Conservation (phyloP, 2,888 invertebrate species). For the Caenorhabditis angaria region DNA sequence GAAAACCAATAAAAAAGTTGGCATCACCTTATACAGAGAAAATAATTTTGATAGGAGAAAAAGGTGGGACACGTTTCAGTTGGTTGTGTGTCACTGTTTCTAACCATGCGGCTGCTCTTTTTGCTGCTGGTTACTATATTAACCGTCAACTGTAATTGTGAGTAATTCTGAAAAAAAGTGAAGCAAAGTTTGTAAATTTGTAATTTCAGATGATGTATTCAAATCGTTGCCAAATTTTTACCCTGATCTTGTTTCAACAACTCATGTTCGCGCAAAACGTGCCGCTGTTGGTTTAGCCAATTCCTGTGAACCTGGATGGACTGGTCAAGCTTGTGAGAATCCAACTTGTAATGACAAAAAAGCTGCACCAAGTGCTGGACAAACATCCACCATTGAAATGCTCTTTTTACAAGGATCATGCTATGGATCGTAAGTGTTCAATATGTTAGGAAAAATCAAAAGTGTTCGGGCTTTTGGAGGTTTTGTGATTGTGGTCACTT, state of each 20-base stretch:
- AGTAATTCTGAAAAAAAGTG: neutral
- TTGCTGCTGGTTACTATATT: neutral
- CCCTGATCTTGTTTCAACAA: conserved; percentile 12
- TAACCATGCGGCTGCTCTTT: conserved; percentile 1
- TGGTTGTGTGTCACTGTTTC: neutral
- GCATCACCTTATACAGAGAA: conserved; percentile 11
- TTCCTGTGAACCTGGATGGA: conserved; percentile 51
- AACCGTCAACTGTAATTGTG: neutral
- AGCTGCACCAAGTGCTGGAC: conserved; percentile 22
- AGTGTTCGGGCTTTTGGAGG: too few relatives aligned
- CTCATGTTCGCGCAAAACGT: conserved; percentile 41
- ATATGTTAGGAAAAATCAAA: too few relatives aligned
- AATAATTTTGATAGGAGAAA: conserved; percentile 4
- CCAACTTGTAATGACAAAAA: conserved; percentile 39
- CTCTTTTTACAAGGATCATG: conserved; percentile 44
- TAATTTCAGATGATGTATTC: neutral
- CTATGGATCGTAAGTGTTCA: conserved; percentile 34
- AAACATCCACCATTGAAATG: conserved; percentile 28
- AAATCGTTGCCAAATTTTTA: conserved; percentile 29
- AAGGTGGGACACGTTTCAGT: neutral
- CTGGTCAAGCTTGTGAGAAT: conserved; percentile 50
- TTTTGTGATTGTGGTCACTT: too few relatives aligned
- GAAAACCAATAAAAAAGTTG: conserved; percentile 34
- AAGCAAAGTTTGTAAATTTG: neutral
- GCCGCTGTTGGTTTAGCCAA: conserved; percentile 41